These are phyloP conservation scores for Hafferia zeledoni DNA, from an alignment of 2,797 vertebrate species.

Conservation along the genomic window DNA sequence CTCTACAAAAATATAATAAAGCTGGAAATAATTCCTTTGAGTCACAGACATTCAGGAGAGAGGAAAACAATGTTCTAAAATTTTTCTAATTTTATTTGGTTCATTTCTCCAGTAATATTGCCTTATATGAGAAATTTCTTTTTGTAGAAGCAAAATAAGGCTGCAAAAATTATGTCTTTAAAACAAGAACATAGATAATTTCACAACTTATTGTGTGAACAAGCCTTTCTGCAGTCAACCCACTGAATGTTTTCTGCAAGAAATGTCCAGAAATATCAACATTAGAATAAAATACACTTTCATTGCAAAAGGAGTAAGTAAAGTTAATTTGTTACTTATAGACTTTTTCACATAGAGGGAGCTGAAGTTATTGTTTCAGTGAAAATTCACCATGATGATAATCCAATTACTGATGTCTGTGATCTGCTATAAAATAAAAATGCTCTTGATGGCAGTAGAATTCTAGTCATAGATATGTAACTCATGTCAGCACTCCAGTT, in stretches of 20 bases:
- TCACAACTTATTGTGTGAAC: not conserved
- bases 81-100: not conserved
- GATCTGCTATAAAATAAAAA: constrained; percentile 77
- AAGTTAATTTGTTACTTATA: not conserved
- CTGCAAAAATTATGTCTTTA: not conserved
- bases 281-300: not conserved
- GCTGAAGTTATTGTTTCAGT: constrained; percentile 32
- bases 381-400: constrained; percentile 45
- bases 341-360: not conserved
- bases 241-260: not conserved
- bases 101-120: not conserved
- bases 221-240: not conserved
- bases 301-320: constrained; percentile 11
- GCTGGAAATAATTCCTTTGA: not conserved
- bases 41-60: not conserved
- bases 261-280: not conserved
- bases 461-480: constrained; percentile 70
- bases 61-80: not conserved
- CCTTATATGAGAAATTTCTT: not conserved
- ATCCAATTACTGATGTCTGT: constrained; percentile 58
- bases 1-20: not conserved
- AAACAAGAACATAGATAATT: not conserved
- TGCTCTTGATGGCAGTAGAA: constrained; percentile 83
- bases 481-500: constrained; percentile 27
- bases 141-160: not conserved